Base-by-base conservation (phyloP, 2,113 vertebrate genomes). In the Poeciliopsis occidentalis region DNA sequence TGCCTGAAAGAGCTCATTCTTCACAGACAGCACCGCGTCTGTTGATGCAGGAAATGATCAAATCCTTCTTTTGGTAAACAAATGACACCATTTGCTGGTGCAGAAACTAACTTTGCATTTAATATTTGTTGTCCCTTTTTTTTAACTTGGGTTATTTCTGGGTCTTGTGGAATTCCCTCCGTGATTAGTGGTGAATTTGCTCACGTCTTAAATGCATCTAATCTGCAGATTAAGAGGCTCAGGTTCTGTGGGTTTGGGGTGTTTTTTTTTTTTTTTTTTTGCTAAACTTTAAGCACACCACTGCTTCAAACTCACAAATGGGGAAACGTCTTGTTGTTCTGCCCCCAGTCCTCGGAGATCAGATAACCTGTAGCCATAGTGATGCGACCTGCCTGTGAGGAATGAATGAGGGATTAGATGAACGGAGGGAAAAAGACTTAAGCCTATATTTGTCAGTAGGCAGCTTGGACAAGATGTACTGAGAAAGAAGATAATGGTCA, bases 321-420 rank as follows among this genome's bases (percentile, higher is more conserved):
- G 62, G 66, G 19, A 22, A 67, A 51, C 2, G n/a, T 44, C 47
- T 57, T 51, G 64, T 73, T 71, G 8, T 67, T 66, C 65, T 3
- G 4, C 60, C 71, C 61, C 60, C 32, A 29, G 60, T 37, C 12
- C 44, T 10, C 22, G 41, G 63, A 79, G 80, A 85, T 77, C 67
- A 73, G 74, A 78, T 84, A 84, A 41, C 68, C 60, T 71, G 90
- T 89, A 37, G 77, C 72, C 84, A 89, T 83, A 72, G 85, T 72
- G 86, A 92, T 30, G 27, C 68, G 70, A 86, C 81, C 78, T 82
- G 75, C 75, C 82, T 81, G 76, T 70, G 27, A 75, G 88, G 90
- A 92, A 92, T 89, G 90, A 90, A 68, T 72, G 65, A 80, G 82
- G 88, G 90, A 92, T 92, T 92, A 92, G 73, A 44, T 71, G 63